Percentiles rank a stretch among this genome's conserved stretches.
phyloP scores from a whole-genome alignment of 2,797 vertebrate genomes.

The Poecilia wingei region DNA sequence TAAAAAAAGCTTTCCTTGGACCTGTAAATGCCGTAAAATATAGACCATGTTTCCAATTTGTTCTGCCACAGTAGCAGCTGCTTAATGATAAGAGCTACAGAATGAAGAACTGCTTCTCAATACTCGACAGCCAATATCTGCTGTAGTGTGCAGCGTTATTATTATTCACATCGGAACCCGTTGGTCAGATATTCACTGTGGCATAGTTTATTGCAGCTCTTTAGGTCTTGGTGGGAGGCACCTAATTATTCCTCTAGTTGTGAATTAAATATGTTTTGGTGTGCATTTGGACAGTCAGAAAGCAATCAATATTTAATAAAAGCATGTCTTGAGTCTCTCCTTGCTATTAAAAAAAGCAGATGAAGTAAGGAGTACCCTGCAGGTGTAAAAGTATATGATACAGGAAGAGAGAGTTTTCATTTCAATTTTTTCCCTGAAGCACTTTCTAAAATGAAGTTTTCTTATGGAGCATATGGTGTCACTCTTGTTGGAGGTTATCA shows the following conservation, averaged over 20 bases:
- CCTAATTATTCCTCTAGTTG: slow-evolving; percentile 35
- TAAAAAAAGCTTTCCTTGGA: not conserved
- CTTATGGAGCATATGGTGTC: slow-evolving; percentile 25
- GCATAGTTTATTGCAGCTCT: not conserved
- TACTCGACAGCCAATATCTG: not conserved
- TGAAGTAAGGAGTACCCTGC: slow-evolving; percentile 22
- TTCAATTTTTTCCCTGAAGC: slow-evolving; percentile 42
- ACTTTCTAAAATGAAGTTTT: slow-evolving; percentile 42
- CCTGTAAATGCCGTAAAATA: not conserved
- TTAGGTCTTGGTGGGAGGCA: slow-evolving; percentile 12
- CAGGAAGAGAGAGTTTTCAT: slow-evolving; percentile 28
- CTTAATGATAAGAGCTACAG: not conserved
- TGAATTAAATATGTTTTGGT: slow-evolving; percentile 29
- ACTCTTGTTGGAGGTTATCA: slow-evolving; percentile 19
- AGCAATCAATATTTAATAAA: slow-evolving; percentile 23
- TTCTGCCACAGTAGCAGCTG: not conserved
- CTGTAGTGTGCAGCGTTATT: slow-evolving; percentile 1
- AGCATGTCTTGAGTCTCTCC: slow-evolving; percentile 4
- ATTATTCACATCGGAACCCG: not conserved
- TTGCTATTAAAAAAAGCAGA: slow-evolving; percentile 20
- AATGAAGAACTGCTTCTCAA: not conserved
- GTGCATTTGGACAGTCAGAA: slow-evolving; percentile 18
- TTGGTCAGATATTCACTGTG: not conserved
- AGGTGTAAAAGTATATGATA: slow-evolving; percentile 24
- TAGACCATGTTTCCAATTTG: not conserved